Base-by-base conservation (phyloP, 2,797 vertebrate genomes). In the Enteromius treurensis region DNA sequence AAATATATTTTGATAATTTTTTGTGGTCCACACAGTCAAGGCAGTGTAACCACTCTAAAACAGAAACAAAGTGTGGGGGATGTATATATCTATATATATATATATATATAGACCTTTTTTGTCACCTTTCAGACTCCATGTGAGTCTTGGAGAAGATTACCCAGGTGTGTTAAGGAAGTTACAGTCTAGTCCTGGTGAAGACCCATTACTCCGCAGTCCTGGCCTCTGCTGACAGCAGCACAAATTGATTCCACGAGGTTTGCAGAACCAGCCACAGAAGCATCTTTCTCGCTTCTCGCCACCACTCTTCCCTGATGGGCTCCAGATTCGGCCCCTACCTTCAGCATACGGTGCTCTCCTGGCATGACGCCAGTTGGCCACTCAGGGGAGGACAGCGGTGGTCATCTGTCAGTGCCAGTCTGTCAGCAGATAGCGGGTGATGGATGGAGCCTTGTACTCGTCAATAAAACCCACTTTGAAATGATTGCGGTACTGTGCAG, bases 381-480 rank as follows among this genome's bases (percentile, higher is more conserved):
- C 71, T 71, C 64, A 79, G 64, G 40, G 26, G 69, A 79, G 77
- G 47, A 77, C 49, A 62, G 62, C 9, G 73, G 53, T 78, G 51
- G 80, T 85, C 58, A 89, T 87, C 79, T 55, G 85, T 86, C 84
- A 75, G 79, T 88, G 85, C 78, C 79, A 80, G 85, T 87, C 80
- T 76, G 67, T 87, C 87, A 88, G 82, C 82, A 85, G 53, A 85
- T 82, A 82, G 77, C 19, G 14, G 40, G 67, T 87, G 87, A 86
- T 74, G 84, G 84, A 89, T 89, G 78, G 53, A 70, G 78, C 65
- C 58, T 65, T 32, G 70, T 29, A 15, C 75, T 88, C 73, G 40
- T 88, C 86, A 87, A 87, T 85, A 88, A 87, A 89, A 83, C 81
- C 76, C 60, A 86, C 79, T 85, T 83, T 85, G 73, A 86, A 78